Evolutionary conservation across 1,140 invertebrate genomes (phyloP), one percentile per base, ranked within the genome.

Genomic region (Drosophila malerkotliana): DNA sequence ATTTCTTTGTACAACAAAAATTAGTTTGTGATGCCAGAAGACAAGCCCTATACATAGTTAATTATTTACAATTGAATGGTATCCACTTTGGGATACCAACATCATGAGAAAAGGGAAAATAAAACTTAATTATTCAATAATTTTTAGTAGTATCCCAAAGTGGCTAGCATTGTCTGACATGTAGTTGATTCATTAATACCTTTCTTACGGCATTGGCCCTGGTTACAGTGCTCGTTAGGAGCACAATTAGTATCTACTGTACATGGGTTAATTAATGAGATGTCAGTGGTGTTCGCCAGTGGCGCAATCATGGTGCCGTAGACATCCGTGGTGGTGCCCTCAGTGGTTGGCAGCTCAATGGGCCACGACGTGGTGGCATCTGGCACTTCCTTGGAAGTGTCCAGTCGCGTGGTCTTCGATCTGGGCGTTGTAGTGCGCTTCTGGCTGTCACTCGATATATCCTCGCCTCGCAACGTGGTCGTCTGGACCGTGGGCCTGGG

Each of bases 121-220:
- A 14, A 2, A n/a, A 30, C 58, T 5, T 24, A 9, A 7, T 14
- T 21, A 54, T 51, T 32, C 24, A 10, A 18, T 61, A 52, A 61
- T 60, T 37, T 18, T 14, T 14, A 37, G 15, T 7, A 15, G n/a
- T n/a, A 14, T 72, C 59, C 53, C 67, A 69, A 77, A 79, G 77
- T 80, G 72, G 69, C 60, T 58, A 37, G 71, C 59, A 51, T 32
- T 10, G 14, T 57, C 44, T 56, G 4, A 66, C 51, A 55, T 58
- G 41, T 62, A 45, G 59, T 63, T 44, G 30, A 58, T 18, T 55
- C 34, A 26, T 72, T 55, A 76, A 48, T 75, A 80, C 94, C 95
- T 60, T 94, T 94, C 71, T 92, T 92, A 48, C 90, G 85, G 90
- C 94, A 94, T 81, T 91, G 84, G 14, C 93, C 92, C 80, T 93